These are phyloP conservation scores for Matsumyia berberina DNA, from an alignment of 2,888 invertebrate genomes.

Conservation along the genomic window DNA sequence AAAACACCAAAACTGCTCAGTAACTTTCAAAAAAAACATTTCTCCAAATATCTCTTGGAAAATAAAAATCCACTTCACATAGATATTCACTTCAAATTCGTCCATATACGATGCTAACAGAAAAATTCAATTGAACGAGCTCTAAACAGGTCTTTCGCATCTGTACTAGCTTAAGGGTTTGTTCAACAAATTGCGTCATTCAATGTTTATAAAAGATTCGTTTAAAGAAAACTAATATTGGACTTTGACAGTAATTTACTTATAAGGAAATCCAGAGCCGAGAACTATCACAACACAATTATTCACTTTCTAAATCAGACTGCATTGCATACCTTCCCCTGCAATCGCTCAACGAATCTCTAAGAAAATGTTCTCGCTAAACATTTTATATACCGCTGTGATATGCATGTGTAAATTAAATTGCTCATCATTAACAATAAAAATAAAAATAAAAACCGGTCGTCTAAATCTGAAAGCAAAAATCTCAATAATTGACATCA, in stretches of 20 bases:
- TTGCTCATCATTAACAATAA: background rate
- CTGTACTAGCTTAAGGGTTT: background rate
- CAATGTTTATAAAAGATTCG: conserved; percentile 4
- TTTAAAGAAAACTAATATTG: background rate
- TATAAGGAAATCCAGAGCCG: too few relatives aligned
- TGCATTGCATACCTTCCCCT: too few relatives aligned
- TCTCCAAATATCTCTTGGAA: too few relatives aligned
- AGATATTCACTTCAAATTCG: too few relatives aligned
- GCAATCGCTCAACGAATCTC: conserved; percentile 10
- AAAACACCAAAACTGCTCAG: too few relatives aligned
- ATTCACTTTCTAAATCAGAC: conserved; percentile 15
- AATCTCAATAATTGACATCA: conserved; percentile 67
- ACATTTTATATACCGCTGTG: conserved; percentile 4
- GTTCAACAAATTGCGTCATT: conserved; percentile 23
- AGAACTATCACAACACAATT: background rate
- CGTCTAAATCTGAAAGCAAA: conserved; percentile 38
- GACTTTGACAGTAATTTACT: background rate
- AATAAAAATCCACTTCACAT: too few relatives aligned
- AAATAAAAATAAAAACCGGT: conserved; percentile 41
- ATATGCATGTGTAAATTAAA: conserved; percentile 41
- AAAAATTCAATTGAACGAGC: too few relatives aligned
- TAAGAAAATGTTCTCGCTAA: background rate
- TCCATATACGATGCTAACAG: too few relatives aligned
- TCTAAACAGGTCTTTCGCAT: background rate
- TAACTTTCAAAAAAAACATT: too few relatives aligned